Percentiles rank a stretch among this genome's conserved stretches.
phyloP scores from a whole-genome alignment of 2,113 vertebrate genomes.

The Alligator sinensis region DNA sequence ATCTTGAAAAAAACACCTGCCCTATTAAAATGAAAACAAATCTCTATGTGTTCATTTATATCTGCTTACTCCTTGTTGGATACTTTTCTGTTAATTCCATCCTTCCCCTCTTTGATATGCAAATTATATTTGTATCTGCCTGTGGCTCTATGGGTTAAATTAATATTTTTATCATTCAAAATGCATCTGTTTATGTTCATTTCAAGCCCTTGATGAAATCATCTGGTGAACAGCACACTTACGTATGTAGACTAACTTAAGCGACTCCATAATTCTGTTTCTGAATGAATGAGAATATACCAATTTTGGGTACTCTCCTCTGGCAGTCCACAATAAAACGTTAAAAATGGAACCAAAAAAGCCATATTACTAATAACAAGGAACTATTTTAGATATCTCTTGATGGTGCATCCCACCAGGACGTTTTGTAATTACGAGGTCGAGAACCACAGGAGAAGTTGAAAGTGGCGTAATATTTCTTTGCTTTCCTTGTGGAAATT shows the following conservation, averaged over 20 bases:
- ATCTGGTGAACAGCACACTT: background rate
- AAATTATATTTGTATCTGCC: background rate
- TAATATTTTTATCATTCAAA: background rate
- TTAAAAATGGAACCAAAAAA: background rate
- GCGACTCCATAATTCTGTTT: background rate
- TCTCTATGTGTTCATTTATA: background rate
- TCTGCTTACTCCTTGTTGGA: no score
- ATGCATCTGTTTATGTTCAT: background rate
- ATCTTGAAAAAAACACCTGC: background rate
- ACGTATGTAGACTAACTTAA: background rate
- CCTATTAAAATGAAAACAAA: background rate
- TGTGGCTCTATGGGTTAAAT: background rate
- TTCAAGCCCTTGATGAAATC: background rate
- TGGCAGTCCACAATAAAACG: background rate
- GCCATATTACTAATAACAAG: background rate
- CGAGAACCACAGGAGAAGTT: background rate
- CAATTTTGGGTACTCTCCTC: background rate
- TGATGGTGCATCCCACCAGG: background rate
- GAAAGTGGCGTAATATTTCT: background rate
- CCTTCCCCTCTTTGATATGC: background rate
- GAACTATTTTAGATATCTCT: background rate
- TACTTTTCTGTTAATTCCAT: background rate
- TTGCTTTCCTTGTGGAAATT: background rate
- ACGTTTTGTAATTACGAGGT: background rate
- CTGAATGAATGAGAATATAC: background rate